Conservation (phyloP, 2,113 vertebrate genomes). For the Ursus arctos region DNA sequence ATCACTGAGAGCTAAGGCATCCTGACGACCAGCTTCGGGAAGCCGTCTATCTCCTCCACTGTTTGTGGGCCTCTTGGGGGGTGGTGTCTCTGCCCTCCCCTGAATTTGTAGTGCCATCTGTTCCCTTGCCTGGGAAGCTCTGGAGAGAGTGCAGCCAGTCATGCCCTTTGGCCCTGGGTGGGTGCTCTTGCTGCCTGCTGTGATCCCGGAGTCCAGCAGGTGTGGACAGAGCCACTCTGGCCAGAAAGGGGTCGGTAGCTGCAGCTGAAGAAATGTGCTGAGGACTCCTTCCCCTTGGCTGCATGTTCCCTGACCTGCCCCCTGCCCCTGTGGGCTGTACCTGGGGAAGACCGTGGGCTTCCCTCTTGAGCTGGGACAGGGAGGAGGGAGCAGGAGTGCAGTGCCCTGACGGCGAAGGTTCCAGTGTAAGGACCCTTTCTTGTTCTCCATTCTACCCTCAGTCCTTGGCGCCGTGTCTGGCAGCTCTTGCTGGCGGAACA, state of each 20-base stretch:
- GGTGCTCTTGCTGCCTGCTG: not conserved
- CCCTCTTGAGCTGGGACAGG: too few relatives aligned
- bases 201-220: not conserved
- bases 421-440: too few relatives aligned
- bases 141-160: too few relatives aligned
- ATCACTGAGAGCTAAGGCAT: not conserved
- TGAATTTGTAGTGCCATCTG: not conserved
- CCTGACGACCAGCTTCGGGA: not conserved
- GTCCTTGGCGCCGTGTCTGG: fast-evolving
- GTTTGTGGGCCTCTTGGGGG: too few relatives aligned
- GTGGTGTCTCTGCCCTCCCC: not conserved
- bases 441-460: not conserved
- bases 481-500: not conserved
- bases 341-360: not conserved
- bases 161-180: not conserved
- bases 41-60: not conserved
- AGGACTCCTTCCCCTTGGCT: too few relatives aligned
- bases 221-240: not conserved
- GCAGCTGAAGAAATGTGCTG: not conserved
- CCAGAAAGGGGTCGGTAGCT: too few relatives aligned
- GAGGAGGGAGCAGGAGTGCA: not conserved
- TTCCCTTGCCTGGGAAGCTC: not conserved
- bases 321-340: not conserved
- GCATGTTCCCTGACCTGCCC: fast-evolving
- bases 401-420: not conserved